Conservation (phyloP, 92 coral and sea anemone genomes). For the Meandrina meandrites region DNA sequence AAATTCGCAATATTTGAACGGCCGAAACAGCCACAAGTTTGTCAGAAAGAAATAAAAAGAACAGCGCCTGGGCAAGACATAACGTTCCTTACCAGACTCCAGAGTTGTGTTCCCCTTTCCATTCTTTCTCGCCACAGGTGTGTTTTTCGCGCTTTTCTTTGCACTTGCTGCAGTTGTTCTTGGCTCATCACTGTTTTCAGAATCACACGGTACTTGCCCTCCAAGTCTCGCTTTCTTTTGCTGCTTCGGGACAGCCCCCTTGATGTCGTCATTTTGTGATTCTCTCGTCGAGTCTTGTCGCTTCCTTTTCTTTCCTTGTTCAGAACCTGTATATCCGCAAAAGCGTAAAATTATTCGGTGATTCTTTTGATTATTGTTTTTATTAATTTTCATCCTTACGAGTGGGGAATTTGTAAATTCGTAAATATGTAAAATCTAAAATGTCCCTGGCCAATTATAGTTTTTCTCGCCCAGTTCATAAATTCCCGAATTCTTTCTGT, state of each 20-base stretch:
- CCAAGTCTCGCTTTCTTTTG: conserved; percentile 36
- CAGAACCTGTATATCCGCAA: conserved; percentile 39
- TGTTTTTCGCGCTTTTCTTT: not conserved
- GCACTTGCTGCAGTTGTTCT: not conserved
- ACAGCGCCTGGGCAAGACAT: too few relatives aligned
- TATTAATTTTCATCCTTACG: too few relatives aligned
- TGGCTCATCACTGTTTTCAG: not conserved
- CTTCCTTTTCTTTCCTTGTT: conserved; percentile 52
- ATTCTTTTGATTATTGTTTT: too few relatives aligned
- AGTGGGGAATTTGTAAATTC: too few relatives aligned
- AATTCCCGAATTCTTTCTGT: too few relatives aligned
- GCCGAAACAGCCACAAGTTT: too few relatives aligned
- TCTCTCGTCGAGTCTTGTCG: conserved; percentile 29
- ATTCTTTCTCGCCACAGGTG: not conserved
- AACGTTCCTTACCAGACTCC: not conserved
- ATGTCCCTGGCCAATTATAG: too few relatives aligned
- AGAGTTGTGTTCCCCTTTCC: not conserved
- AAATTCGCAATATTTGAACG: too few relatives aligned
- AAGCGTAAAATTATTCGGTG: too few relatives aligned
- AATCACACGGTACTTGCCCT: not conserved
- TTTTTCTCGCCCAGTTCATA: too few relatives aligned
- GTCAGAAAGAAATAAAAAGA: too few relatives aligned
- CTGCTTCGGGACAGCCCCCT: not conserved
- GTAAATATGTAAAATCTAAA: too few relatives aligned
- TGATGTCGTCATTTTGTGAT: not conserved